These are phyloP conservation scores for Vanessa tameamea DNA, from an alignment of 1,140 invertebrate genomes.

Conservation along the genomic window DNA sequence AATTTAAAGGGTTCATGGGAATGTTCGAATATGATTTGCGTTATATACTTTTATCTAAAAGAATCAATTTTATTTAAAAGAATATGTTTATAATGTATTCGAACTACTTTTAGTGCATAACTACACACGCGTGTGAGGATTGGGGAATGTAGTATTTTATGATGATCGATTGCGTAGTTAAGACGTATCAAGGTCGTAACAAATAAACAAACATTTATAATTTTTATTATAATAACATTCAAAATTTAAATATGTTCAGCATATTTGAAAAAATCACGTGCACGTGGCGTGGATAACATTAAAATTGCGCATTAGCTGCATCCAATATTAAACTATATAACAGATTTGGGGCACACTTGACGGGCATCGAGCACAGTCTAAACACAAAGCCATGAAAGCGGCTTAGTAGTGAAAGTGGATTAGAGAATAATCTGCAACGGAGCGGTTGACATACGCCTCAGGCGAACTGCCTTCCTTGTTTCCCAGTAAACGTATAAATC, in stretches of 20 bases:
- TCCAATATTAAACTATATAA: constrained; percentile 42
- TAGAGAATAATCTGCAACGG: constrained; percentile 70
- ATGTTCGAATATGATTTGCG: too few relatives aligned
- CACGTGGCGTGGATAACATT: constrained; percentile 1
- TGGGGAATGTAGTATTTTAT: too few relatives aligned
- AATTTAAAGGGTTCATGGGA: too few relatives aligned
- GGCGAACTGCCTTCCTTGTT: constrained; percentile 51
- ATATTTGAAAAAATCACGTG: not conserved
- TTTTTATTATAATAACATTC: too few relatives aligned
- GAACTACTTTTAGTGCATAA: not conserved
- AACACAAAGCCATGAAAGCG: constrained; percentile 74
- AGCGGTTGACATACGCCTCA: constrained; percentile 74
- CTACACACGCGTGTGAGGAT: too few relatives aligned
- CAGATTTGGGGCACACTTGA: constrained; percentile 72
- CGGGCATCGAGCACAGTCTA: constrained; percentile 65
- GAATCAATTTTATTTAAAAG: not conserved
- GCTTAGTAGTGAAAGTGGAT: constrained; percentile 73
- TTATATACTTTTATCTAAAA: too few relatives aligned
- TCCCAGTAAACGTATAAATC: constrained; percentile 52
- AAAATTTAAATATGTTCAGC: not conserved
- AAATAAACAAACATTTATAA: too few relatives aligned
- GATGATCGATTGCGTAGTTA: too few relatives aligned
- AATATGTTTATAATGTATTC: not conserved
- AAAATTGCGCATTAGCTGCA: constrained; percentile 13
- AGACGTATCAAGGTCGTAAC: too few relatives aligned